These are phyloP conservation scores for Dreissena rostriformis DNA, from an alignment of 1,140 invertebrate genomes.

Conservation along the genomic window DNA sequence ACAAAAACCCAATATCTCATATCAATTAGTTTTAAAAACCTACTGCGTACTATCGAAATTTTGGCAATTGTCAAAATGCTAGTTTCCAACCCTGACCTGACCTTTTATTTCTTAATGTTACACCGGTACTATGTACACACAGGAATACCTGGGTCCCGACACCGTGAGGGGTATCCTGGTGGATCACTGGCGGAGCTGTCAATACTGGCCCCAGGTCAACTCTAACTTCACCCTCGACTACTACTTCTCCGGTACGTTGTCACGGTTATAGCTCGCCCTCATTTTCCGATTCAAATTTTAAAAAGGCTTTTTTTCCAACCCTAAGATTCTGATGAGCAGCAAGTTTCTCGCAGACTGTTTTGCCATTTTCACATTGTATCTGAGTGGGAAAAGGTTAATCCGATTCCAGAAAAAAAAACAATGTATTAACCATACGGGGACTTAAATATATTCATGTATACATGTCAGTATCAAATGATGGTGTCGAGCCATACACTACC, in stretches of 20 bases:
- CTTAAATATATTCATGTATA: too few species aligned
- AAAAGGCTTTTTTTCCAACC: too few species aligned
- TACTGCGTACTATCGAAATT: background rate
- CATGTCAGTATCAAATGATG: too few species aligned
- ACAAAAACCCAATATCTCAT: background rate
- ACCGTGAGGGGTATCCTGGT: conserved; percentile 40
- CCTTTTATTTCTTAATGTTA: background rate
- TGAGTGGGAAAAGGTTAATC: too few species aligned
- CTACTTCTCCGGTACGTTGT: conserved; percentile 58
- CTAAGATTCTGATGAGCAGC: too few species aligned
- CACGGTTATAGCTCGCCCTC: background rate
- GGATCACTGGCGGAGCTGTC: conserved; percentile 56
- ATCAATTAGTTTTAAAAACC: background rate
- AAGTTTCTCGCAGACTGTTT: too few species aligned
- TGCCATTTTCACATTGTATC: too few species aligned
- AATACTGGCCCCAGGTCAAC: conserved; percentile 42
- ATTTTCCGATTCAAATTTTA: too few species aligned
- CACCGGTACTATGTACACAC: background rate
- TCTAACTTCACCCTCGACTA: conserved; percentile 63
- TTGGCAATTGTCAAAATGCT: background rate
- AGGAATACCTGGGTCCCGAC: conserved; percentile 31
- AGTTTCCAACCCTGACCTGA: background rate
- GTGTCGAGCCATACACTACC: too few species aligned
- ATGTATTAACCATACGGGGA: too few species aligned
- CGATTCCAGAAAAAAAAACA: too few species aligned